Percentiles rank a stretch among this genome's conserved stretches.
Evolutionary conservation across 2,888 invertebrate genomes (phyloP).

Genomic region (Coelinius sp.): DNA sequence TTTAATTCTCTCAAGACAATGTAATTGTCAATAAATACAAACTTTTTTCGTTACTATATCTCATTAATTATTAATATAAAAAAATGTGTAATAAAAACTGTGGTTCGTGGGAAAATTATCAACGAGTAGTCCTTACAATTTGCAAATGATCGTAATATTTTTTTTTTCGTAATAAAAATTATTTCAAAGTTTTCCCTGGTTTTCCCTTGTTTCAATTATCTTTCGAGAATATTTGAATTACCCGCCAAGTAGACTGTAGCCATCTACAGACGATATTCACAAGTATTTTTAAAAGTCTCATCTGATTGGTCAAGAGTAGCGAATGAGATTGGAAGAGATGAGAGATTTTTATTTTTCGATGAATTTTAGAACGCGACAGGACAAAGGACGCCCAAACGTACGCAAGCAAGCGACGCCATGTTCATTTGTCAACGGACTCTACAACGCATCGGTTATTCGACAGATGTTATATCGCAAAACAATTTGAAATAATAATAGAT

Average conservation of each 20-base stretch:
- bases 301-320: not conserved
- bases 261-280: not conserved
- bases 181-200: not conserved
- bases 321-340: not conserved
- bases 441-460: constrained; percentile 26
- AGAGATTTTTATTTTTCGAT: constrained; percentile 32
- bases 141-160: not conserved
- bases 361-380: constrained; percentile 52
- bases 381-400: constrained; percentile 58
- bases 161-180: not conserved
- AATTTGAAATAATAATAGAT: constrained; percentile 23
- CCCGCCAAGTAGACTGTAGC: not conserved
- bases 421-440: constrained; percentile 64
- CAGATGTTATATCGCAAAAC: not conserved
- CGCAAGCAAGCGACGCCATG: constrained; percentile 60
- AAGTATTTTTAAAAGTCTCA: not conserved
- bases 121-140: not conserved
- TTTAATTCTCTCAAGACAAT: not conserved
- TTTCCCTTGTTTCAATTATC: too few relatives aligned
- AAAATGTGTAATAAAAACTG: too few relatives aligned
- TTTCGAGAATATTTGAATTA: not conserved
- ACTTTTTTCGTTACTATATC: not conserved
- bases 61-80: not conserved
- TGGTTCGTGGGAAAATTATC: not conserved
- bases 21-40: not conserved